Evolutionary conservation across 2,113 vertebrate species (phyloP), one percentile per base, ranked within the genome.

Genomic region (Callipepla squamata): DNA sequence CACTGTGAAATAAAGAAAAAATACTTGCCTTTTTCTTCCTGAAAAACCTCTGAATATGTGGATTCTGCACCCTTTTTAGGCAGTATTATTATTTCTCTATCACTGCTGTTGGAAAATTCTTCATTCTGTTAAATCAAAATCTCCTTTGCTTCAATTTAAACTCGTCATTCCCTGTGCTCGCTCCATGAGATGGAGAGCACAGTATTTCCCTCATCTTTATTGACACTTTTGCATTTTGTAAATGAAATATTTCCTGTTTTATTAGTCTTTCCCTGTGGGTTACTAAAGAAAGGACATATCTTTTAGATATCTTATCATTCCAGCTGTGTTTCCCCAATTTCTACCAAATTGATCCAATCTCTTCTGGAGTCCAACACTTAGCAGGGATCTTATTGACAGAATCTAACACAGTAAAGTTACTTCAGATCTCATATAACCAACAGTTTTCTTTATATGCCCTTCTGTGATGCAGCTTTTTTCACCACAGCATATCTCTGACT

Each of bases 141-240:
- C 58, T 92, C 28, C 15, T 80, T 82, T 21, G 3, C 62, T 89
- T 91, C 63, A 77, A 63, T 73, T 92, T 87, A 91, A 68, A 48
- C 51, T 87, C 48, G 40, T 89, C 84, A 87, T 85, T 89, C 67
- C 40, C 63, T 58, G 30, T 1, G 12, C 36, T 87, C 22, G 53
- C 40, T 70, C 47, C 58, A 48, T 26, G 62, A 94, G 58, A 87
- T 57, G 0, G 8, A 91, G 78, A 87, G 40, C 23, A 57, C 18
- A 32, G 68, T 90, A 82, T 85, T 82, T 87, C 13, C 53, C 40
- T 70, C 36, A 66, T 61, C n/a, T 91, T 89, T 85, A 80, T 85
- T 0, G 1, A 76, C 30, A 73, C 26, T 65, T 82, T 65, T 82
- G 53, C 22, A 34, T 87, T 89, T 82, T 81, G 75, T 30, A 89